Conservation (phyloP, 2,888 invertebrate genomes). For the Dryobotodes eremita region DNA sequence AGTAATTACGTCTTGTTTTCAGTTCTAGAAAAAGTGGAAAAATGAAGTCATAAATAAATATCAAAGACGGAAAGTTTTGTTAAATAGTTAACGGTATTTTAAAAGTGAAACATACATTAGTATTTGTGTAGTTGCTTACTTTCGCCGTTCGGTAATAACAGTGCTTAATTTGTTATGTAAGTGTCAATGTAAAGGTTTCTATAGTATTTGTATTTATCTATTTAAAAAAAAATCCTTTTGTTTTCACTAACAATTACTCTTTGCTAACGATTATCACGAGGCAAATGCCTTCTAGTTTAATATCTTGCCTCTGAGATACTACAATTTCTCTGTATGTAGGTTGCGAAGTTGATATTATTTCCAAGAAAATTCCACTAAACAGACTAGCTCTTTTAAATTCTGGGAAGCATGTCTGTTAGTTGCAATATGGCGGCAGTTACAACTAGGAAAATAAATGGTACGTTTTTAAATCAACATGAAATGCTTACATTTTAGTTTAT, state of each 20-base stretch:
- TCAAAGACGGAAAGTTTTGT: not conserved
- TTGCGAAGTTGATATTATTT: slow-evolving; percentile 18
- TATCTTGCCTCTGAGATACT: not conserved
- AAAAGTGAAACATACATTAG: not conserved
- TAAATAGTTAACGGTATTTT: not conserved
- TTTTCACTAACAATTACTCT: not conserved
- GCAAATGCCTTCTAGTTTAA: not conserved
- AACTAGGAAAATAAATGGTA: slow-evolving; percentile 31
- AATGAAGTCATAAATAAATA: not conserved
- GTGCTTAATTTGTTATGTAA: not conserved
- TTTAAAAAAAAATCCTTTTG: too few species aligned
- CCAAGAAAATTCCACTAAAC: slow-evolving; percentile 4
- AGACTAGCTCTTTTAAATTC: slow-evolving; percentile 12
- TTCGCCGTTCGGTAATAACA: not conserved
- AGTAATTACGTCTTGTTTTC: slow-evolving; percentile 11
- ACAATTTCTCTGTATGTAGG: slow-evolving; percentile 6
- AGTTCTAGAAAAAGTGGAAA: not conserved
- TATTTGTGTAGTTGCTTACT: too few species aligned
- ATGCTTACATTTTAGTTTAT: not conserved
- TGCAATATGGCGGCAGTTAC: not conserved
- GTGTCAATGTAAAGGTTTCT: too few species aligned
- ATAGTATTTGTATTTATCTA: too few species aligned
- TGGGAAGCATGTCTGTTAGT: slow-evolving; percentile 26
- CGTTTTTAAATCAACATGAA: slow-evolving; percentile 12
- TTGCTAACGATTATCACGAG: not conserved